Evolutionary conservation across 1,140 invertebrate genomes (phyloP).

Genomic region (Aleiodes sp.): DNA sequence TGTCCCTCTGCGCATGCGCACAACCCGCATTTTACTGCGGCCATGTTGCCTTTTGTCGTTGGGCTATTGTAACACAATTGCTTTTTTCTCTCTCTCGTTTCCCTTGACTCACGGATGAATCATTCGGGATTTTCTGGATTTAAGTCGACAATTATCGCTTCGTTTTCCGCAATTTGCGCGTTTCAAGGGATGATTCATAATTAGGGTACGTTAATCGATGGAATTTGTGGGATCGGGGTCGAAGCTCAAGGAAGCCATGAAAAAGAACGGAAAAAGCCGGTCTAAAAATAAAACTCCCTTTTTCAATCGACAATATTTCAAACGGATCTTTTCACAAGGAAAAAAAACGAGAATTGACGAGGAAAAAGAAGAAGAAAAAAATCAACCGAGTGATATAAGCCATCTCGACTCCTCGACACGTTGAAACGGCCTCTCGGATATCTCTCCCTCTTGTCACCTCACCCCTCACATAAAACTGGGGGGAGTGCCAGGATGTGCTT

Average conservation of each 20-base stretch:
- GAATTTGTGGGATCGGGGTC: slow-evolving; percentile 40
- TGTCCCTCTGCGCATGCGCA: neutral
- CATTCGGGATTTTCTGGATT: too few species aligned
- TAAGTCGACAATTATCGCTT: too few species aligned
- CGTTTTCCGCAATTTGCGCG: neutral
- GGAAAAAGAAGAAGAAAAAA: neutral
- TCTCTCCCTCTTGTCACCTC: slow-evolving; percentile 54
- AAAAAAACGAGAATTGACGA: neutral
- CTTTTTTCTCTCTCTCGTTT: too few species aligned
- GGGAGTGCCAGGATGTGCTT: slow-evolving; percentile 66
- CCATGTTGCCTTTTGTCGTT: slow-evolving; percentile 9
- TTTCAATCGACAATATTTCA: too few species aligned
- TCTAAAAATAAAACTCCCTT: too few species aligned
- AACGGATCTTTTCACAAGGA: neutral
- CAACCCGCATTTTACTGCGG: neutral
- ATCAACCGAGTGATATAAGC: slow-evolving; percentile 5
- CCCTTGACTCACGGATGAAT: too few species aligned
- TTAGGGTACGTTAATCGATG: slow-evolving; percentile 45
- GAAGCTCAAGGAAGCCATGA: slow-evolving; percentile 10
- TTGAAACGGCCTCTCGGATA: slow-evolving; percentile 40
- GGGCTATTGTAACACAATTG: too few species aligned
- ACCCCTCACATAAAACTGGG: slow-evolving; percentile 51
- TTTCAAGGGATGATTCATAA: slow-evolving; percentile 16
- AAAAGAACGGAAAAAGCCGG: neutral
- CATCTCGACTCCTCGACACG: slow-evolving; percentile 27